phyloP scores from a whole-genome alignment of 2,888 invertebrate genomes.

The Amitus sp. region DNA sequence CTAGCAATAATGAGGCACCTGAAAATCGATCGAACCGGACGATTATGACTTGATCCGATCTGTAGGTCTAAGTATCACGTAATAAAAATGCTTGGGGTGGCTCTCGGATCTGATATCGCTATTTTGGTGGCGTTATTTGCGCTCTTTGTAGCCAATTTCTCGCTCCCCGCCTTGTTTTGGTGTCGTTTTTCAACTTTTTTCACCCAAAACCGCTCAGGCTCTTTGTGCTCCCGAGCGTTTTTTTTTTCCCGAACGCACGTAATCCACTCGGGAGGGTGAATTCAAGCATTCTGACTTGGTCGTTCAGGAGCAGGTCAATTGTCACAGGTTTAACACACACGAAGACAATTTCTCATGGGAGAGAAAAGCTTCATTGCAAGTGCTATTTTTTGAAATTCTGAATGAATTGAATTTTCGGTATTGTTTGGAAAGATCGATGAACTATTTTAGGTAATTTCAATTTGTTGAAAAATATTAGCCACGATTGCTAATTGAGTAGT shows the following conservation, averaged over 20 bases:
- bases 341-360: slow-evolving; percentile 10
- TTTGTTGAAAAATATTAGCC: too few relatives aligned
- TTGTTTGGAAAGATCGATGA: too few relatives aligned
- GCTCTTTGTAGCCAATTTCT: slow-evolving; percentile 62
- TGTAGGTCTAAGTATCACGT: slow-evolving; percentile 22
- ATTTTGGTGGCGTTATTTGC: slow-evolving; percentile 58
- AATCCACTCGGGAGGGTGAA: slow-evolving; percentile 59
- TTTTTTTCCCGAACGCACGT: slow-evolving; percentile 57
- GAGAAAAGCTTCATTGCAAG: background rate
- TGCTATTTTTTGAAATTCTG: slow-evolving; percentile 16
- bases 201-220: slow-evolving; percentile 61
- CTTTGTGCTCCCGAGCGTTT: slow-evolving; percentile 52
- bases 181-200: slow-evolving; percentile 65
- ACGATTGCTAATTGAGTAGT: too few relatives aligned
- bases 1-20: background rate
- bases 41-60: slow-evolving; percentile 38
- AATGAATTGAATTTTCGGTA: too few relatives aligned
- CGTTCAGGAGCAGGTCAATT: slow-evolving; percentile 58
- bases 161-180: slow-evolving; percentile 62
- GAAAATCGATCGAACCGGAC: slow-evolving; percentile 19
- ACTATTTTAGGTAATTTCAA: too few relatives aligned
- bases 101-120: slow-evolving; percentile 58
- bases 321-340: slow-evolving; percentile 55
- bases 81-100: slow-evolving; percentile 39
- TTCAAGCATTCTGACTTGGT: slow-evolving; percentile 54